phyloP scores from a whole-genome alignment of 2,797 vertebrate species.

The Arctocebus calabarensis region DNA sequence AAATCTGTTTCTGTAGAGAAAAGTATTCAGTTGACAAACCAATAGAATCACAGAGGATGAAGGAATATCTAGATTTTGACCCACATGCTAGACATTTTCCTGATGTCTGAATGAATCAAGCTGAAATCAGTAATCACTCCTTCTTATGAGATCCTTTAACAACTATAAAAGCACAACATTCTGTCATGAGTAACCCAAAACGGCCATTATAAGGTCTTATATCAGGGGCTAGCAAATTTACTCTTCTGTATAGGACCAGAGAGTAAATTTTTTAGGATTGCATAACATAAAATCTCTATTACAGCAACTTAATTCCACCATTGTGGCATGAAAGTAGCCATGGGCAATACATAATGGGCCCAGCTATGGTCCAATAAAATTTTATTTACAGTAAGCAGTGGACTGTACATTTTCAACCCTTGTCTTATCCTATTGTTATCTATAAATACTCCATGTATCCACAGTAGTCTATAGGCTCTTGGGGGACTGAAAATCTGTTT shows the following conservation, averaged over 20 bases:
- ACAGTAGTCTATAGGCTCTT: not conserved
- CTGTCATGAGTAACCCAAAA: not conserved
- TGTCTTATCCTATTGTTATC: not conserved
- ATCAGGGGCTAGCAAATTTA: not conserved
- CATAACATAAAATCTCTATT: not conserved
- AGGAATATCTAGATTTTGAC: not conserved
- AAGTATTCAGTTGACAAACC: not conserved
- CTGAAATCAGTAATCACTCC: not conserved
- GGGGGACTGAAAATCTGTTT: conserved; percentile 27
- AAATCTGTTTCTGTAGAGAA: not conserved
- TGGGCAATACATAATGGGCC: not conserved
- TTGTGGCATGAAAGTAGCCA: not conserved
- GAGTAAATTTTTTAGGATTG: not conserved
- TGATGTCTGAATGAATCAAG: not conserved
- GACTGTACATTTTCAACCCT: not conserved
- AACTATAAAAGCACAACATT: conserved; percentile 41
- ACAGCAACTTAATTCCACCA: conserved; percentile 6
- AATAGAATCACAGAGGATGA: not conserved
- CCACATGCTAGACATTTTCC: not conserved
- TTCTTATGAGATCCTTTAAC: not conserved
- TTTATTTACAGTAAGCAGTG: not conserved
- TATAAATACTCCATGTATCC: not conserved
- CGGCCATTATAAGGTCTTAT: not conserved
- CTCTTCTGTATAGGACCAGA: not conserved
- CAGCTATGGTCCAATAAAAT: not conserved